Base-by-base conservation (phyloP, 2,797 vertebrate species). In the Megaceryle alcyon region DNA sequence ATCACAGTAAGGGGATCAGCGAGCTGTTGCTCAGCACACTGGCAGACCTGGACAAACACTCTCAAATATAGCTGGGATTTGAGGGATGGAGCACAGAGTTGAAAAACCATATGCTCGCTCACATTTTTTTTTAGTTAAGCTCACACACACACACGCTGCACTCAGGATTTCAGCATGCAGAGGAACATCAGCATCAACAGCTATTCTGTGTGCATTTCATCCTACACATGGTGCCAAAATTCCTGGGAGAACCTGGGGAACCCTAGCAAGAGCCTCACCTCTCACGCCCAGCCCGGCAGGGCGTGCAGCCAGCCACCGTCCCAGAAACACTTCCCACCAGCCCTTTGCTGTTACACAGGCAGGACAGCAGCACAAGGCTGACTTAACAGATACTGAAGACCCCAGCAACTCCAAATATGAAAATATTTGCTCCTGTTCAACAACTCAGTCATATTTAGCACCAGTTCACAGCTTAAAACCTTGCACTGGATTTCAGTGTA, bases 121-220 rank as follows among this genome's bases (percentile, higher is more conserved):
- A 3, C 8, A 7, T n/a, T 25, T 20, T 53, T 21, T 64, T 69
- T 61, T 23, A 29, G 12, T 46, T 57, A 78, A 88, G 23, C 10
- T 91, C 39, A 49, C 8, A 28, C n/a, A 28, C 6, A 9, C 23
- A 1, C 21, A 3, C 10, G 15, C 25, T 82, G 29, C 1, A 0
- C 26, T 85, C 37, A 53, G 60, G 46, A 82, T 88, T 90, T 59
- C 46, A 69, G 29, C 60, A n/a, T 7, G 6, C 44, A 54, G n/a
- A 16, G 37, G 43, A 65, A 49, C 31, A 61, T 31, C 43, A 66
- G 28, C 9, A 44, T 26, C 33, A 33, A 9, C 12, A 82, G 69
- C 65, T 46, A 9, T 7, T n/a, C 12, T 16, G 11, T 29, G 23
- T 44, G 13, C 25, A 48, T 71, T 92, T 65, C 70, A 59, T 11